A percentile compares a stretch with the other conserved stretches of the same genome.
Evolutionary conservation across 2,888 invertebrate species (phyloP).

Genomic region (Athalia cordata): DNA sequence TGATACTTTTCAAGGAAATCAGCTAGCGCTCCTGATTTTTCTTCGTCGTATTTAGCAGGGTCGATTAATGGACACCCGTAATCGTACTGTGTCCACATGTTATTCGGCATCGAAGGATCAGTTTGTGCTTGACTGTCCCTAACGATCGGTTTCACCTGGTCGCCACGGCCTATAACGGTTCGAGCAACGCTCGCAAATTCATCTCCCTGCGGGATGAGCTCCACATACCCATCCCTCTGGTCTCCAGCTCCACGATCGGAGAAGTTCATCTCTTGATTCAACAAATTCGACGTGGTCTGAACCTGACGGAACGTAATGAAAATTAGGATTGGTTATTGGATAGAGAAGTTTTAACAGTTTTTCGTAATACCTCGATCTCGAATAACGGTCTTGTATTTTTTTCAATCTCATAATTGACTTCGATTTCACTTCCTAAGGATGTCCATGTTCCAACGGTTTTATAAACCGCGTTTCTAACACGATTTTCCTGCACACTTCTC

Average conservation of each 20-base stretch:
- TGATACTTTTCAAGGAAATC: slow-evolving; percentile 61
- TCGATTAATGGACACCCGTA: slow-evolving; percentile 55
- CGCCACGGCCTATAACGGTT: slow-evolving; percentile 76
- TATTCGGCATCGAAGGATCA: slow-evolving; percentile 80
- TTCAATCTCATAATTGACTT: slow-evolving; percentile 77
- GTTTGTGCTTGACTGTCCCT: slow-evolving; percentile 79
- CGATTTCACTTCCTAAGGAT: slow-evolving; percentile 80
- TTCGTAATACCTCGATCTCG: slow-evolving; percentile 80
- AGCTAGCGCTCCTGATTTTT: slow-evolving; percentile 62
- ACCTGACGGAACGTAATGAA: background rate
- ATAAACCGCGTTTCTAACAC: slow-evolving; percentile 75
- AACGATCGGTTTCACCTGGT: slow-evolving; percentile 77
- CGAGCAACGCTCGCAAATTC: slow-evolving; percentile 77
- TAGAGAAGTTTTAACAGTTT: background rate
- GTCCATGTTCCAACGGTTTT: slow-evolving; percentile 78
- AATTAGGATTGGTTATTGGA: background rate
- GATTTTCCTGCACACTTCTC: slow-evolving; percentile 61
- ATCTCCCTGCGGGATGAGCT: slow-evolving; percentile 78
- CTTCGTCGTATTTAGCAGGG: slow-evolving; percentile 59
- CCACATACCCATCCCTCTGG: slow-evolving; percentile 82
- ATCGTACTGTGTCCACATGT: slow-evolving; percentile 81
- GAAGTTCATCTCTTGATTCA: slow-evolving; percentile 72
- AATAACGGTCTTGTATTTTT: slow-evolving; percentile 77
- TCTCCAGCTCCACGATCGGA: slow-evolving; percentile 76
- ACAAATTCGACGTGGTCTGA: background rate